Evolutionary conservation across 2,797 vertebrate genomes (phyloP), one percentile per base, ranked within the genome.

Genomic region (Danio albolineatus): DNA sequence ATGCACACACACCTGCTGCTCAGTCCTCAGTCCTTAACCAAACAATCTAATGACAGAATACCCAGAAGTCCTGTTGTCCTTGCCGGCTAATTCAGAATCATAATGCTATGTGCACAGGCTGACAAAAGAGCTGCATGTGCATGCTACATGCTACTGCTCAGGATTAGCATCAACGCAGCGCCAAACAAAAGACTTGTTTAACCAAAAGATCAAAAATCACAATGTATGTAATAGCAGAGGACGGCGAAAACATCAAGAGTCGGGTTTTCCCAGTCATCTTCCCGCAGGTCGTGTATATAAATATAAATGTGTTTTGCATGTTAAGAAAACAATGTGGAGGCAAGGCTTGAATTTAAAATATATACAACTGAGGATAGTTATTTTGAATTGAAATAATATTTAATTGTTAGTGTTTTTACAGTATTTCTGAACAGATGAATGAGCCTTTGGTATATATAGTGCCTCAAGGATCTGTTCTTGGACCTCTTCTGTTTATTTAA

Each of bases 101-200:
- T 69, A 64, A 54, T 72, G 70, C 46, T 57, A 73, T 48, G 51
- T 73, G 39, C 14, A 56, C 38, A 57, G 41, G 62, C 56, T 1
- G 10, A 76, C 41, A 76, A 66, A 66, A 28, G 60, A 53, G 6
- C 61, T 44, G 9, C 36, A 5, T 16, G n/a, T 49, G 19, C 56
- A 51, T 28, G 36, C 49, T 8, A 69, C 6, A n/a, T 43, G 36
- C 44, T 59, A 43, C 43, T 70, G 14, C 36, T 53, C 4, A 43
- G 13, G 64, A 21, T 60, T 53, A 74, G 54, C 44, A 62, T 61
- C 16, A 51, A 60, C 62, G 75, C 48, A 73, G 54, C 39, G 38
- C 49, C 10, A 83, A 13, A 78, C 72, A 81, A 81, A n/a, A 56
- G 19, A 38, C 43, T 73, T 78, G 76, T 80, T 80, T n/a, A 74